Conservation (phyloP, 2,797 vertebrate species). For the Mallotus villosus region DNA sequence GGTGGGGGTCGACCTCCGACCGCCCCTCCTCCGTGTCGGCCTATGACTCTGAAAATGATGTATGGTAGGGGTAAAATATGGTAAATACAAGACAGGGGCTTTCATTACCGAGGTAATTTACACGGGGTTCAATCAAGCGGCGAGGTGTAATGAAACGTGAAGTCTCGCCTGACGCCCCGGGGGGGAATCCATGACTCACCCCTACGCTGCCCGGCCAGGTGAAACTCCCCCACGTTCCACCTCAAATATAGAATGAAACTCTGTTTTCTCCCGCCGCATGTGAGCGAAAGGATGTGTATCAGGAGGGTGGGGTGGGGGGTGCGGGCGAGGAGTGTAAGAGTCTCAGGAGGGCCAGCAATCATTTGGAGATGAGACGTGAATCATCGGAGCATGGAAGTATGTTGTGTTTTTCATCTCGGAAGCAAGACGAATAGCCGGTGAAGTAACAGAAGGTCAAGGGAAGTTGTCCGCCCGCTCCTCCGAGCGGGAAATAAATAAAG, state of each 20-base stretch:
- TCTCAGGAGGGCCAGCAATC: constrained; percentile 14
- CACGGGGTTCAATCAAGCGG: background rate
- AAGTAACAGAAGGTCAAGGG: constrained; percentile 59
- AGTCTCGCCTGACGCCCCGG: background rate
- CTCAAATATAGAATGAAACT: background rate
- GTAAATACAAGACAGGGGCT: background rate
- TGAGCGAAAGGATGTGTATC: constrained; percentile 19
- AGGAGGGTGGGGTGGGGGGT: background rate
- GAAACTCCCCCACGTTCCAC: background rate
- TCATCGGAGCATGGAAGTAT: constrained; percentile 33
- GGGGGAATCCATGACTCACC: background rate
- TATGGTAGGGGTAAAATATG: constrained; percentile 1
- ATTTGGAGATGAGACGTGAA: constrained; percentile 34
- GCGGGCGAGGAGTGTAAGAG: constrained; percentile 32
- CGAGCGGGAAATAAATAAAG: too few relatives aligned
- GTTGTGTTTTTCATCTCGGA: constrained; percentile 46
- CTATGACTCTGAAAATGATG: background rate
- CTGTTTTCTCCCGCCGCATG: constrained; percentile 1
- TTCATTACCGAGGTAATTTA: constrained; percentile 4
- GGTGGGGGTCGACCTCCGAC: background rate
- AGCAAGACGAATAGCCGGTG: constrained; percentile 42
- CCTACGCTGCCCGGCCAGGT: background rate
- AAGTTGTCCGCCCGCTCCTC: constrained; percentile 24
- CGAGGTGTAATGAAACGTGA: background rate
- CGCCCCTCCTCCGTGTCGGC: background rate